Base-by-base conservation (phyloP, 2,888 invertebrate genomes). In the Luffia ferchaultella region DNA sequence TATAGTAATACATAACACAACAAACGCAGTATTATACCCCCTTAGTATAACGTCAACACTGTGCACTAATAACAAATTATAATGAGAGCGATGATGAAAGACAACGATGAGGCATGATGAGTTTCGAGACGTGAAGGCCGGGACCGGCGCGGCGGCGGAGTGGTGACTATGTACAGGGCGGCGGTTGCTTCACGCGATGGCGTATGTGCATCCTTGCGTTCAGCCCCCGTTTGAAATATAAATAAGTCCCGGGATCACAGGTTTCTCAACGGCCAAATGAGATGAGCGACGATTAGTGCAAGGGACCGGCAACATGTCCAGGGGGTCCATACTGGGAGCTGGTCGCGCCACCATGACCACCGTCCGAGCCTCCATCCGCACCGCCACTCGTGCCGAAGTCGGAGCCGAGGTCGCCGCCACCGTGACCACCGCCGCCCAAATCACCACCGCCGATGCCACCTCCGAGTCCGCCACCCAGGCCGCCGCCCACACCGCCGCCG, bases 271-370 rank as follows among this genome's bases (percentile, higher is more conserved):
- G 17, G 2, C n/a, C n/a, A n/a, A n/a, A n/a, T 44, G 18, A 18
- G n/a, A 17, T n/a, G 18, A 5, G 30, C 2, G 30, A 47, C 47
- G n/a, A n/a, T 45, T 78, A 84, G 64, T 84, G 84, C 54, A 83
- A 72, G 52, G 84, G 76, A 51, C 83, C 84, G 46, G 84, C 79
- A 20, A 82, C 76, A 57, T 84, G 84, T 51, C 83, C 82, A 52
- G 84, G 84, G 49, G 84, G 84, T 57, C 85, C 85, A 61, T 86
- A 86, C 61, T 85, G 85, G 46, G 82, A 64, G 65, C 80, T 79
- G 52, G 77, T 74, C 53, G 79, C 80, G 47, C 73, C 73, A 18
- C 68, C 65, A 51, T 74, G 73, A 20, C 66, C 68, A 15, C 61
- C 67, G 18, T 73, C 71, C 42, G 68, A 59, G 19, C 63, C 65